Conservation (phyloP, 2,113 vertebrate species). For the Ictalurus punctatus region DNA sequence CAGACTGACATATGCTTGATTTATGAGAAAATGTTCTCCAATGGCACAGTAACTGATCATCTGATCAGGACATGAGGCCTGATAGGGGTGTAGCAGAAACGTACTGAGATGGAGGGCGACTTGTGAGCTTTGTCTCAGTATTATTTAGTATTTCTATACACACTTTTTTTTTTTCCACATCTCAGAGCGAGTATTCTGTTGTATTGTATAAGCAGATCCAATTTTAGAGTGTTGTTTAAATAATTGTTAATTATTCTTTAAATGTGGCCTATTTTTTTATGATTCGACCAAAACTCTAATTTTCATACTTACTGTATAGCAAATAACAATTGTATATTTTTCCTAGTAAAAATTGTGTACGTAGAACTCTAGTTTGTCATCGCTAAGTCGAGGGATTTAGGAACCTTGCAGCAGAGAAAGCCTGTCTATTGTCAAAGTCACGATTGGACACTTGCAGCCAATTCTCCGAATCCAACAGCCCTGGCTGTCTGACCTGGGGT, state of each 20-base stretch:
- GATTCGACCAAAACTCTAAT: neutral
- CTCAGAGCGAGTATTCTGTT: neutral
- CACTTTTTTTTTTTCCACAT: neutral
- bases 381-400: conserved; percentile 24
- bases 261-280: neutral
- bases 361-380: neutral
- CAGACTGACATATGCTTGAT: conserved; percentile 46
- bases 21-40: conserved; percentile 39
- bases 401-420: conserved; percentile 74
- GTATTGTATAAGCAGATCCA: no score
- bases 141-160: neutral
- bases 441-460: conserved; percentile 39
- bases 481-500: conserved; percentile 94
- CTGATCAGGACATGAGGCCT: conserved; percentile 22
- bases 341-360: neutral
- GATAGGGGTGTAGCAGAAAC: neutral
- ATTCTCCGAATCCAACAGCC: conserved; percentile 40
- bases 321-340: neutral
- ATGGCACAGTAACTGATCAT: conserved; percentile 39
- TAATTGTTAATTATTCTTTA: neutral
- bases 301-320: neutral
- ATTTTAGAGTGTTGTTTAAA: neutral
- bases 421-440: conserved; percentile 53
- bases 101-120: neutral
- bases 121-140: no score